Base-by-base conservation (phyloP, 2,797 vertebrate genomes). In the Aulostomus chinensis region DNA sequence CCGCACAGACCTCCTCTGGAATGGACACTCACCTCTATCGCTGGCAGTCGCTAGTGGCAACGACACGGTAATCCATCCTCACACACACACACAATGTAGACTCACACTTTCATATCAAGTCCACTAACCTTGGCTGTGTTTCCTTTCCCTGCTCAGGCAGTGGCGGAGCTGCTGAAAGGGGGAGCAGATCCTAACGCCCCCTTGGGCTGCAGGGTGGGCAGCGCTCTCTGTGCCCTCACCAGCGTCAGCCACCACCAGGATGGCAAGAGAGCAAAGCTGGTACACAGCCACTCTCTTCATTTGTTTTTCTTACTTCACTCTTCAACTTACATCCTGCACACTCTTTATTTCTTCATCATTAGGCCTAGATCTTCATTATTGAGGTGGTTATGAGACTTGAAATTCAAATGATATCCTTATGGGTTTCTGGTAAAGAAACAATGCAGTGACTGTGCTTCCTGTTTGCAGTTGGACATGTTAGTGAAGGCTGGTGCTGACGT, bases 1-100 rank as follows among this genome's bases (percentile, higher is more conserved):
- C 20, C 84, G 80, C 17, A 88, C 89, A 37, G 86, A 90, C 62
- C 37, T 83, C 9, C 73, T 97, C 46, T 96, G 95, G 94, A 93
- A 91, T 1, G 92, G 94, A 33, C 94, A 96, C 80, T 96, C 95
- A 3, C 91, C 94, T 0, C 91, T 96, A 12, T 97, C 95, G 7
- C 66, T 96, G 57, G 91, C 94, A 26, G 92, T 96, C 12, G 89
- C 92, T 35, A 92, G 85, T 9, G 94, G 94, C 58, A 96, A 96
- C 3, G 85, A 93, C 45, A 68, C 90, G 90, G 95, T 96, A 75
- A 9, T 3, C 15, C 9, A 2, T 9, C 7, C 4, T 1, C 9
- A 14, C 20, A 34, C 9, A 25, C 33, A 13, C 14, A 16, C 17
- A 2, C 32, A 31, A 15, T n/a, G 39, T 12, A 21, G n/a, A 35